These are phyloP conservation scores for Columbina picui DNA, from an alignment of 2,113 vertebrate species.

Conservation along the genomic window DNA sequence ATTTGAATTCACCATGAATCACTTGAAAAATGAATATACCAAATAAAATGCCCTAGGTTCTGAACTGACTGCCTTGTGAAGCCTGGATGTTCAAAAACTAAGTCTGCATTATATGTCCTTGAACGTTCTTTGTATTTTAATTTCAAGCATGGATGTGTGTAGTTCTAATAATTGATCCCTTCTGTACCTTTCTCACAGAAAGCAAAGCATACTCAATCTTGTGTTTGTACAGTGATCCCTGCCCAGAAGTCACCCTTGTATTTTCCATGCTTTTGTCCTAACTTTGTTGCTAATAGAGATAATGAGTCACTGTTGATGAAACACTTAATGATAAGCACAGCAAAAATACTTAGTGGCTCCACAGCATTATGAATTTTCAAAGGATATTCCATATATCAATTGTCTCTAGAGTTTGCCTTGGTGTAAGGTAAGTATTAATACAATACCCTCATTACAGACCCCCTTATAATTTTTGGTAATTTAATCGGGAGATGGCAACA, in stretches of 20 bases:
- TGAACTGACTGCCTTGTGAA: slow-evolving; percentile 13
- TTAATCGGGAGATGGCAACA: not conserved
- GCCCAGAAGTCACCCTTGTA: not conserved
- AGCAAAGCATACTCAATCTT: not conserved
- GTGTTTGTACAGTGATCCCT: not conserved
- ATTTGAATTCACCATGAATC: slow-evolving; percentile 15
- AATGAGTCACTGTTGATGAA: not conserved
- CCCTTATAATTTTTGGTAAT: not conserved
- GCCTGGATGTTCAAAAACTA: not conserved
- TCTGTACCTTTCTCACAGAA: not conserved
- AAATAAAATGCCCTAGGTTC: slow-evolving; percentile 31
- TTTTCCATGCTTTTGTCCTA: not conserved
- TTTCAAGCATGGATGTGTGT: not conserved
- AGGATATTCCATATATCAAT: not conserved
- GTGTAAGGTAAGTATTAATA: not conserved
- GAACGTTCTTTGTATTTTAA: not conserved
- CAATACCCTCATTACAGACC: not conserved
- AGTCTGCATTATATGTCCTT: not conserved
- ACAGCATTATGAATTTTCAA: not conserved
- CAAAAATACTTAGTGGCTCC: not conserved
- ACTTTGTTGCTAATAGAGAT: not conserved
- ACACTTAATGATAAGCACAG: not conserved
- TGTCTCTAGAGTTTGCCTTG: not conserved
- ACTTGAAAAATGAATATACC: slow-evolving; percentile 19
- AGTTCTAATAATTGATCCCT: not conserved